A percentile compares a stretch with the other conserved stretches of the same genome.
These are phyloP conservation scores for Hirtodrosophila trivittata DNA, from an alignment of 2,888 invertebrate genomes.

Conservation along the genomic window DNA sequence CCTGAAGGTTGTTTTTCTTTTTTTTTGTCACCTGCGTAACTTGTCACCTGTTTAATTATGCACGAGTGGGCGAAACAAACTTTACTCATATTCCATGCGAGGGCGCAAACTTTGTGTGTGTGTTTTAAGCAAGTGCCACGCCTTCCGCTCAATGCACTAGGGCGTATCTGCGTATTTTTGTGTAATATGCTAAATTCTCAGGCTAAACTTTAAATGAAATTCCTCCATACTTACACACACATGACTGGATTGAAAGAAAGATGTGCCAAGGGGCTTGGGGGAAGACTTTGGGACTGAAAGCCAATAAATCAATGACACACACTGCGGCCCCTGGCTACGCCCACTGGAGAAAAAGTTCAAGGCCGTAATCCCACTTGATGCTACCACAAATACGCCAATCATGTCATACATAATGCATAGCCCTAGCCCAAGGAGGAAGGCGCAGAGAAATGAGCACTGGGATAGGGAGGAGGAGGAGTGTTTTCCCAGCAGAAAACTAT, in stretches of 20 bases:
- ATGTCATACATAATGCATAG: constrained; percentile 69
- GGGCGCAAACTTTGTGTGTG: constrained; percentile 43
- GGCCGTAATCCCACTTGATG: constrained; percentile 73
- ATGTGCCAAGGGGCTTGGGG: neutral
- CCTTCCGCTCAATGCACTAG: neutral
- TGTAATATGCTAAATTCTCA: constrained; percentile 57
- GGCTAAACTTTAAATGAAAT: constrained; percentile 68
- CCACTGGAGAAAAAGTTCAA: constrained; percentile 63
- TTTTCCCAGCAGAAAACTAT: constrained; percentile 11
- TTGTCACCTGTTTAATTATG: constrained; percentile 65
- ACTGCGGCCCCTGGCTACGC: constrained; percentile 44
- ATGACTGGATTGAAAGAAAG: no score
- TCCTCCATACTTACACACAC: constrained; percentile 5
- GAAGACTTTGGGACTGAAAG: constrained; percentile 50
- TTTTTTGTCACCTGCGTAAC: constrained; percentile 40
- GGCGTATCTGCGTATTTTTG: constrained; percentile 11
- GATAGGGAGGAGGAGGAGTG: neutral
- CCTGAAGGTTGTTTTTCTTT: neutral
- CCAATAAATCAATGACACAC: constrained; percentile 75
- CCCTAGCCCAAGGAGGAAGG: constrained; percentile 1
- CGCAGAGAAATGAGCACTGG: neutral
- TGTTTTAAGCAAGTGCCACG: constrained; percentile 35
- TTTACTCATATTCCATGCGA: constrained; percentile 53
- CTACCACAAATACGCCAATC: constrained; percentile 74
- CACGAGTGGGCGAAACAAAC: constrained; percentile 50